Percentiles rank a stretch among this genome's conserved stretches.
Evolutionary conservation across 1,140 invertebrate species (phyloP).

Genomic region (Cyphomyrmex costatus): DNA sequence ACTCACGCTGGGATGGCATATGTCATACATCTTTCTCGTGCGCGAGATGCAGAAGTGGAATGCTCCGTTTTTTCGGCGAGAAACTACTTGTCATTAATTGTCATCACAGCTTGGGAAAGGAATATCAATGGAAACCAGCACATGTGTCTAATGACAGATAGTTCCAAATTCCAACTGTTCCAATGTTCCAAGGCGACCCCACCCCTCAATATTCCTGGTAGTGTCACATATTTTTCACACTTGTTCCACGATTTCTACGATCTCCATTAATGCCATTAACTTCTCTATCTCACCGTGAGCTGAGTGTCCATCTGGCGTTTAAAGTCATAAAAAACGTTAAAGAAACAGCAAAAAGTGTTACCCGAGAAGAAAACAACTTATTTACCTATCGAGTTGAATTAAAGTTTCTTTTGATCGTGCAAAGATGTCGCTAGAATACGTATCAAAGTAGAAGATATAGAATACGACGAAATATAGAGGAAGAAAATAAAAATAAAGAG

Average conservation of each 20-base stretch:
- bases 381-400: neutral
- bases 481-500: too few species aligned
- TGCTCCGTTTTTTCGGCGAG: neutral
- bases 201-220: too few species aligned
- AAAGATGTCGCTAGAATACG: conserved; percentile 12
- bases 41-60: neutral
- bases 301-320: neutral
- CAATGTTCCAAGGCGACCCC: neutral
- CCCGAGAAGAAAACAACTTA: neutral
- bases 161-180: neutral
- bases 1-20: conserved; percentile 84
- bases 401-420: neutral
- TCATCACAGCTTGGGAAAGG: neutral
- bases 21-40: conserved; percentile 78
- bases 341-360: neutral
- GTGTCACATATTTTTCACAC: too few species aligned
- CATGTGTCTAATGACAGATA: neutral
- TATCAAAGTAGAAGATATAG: neutral
- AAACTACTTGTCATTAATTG: neutral
- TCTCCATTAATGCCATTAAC: too few species aligned
- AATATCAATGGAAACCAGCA: neutral
- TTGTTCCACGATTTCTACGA: too few species aligned
- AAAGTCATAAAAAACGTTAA: neutral
- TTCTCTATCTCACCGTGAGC: too few species aligned
- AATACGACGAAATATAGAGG: too few species aligned